Base-by-base conservation (phyloP, 2,797 vertebrate genomes). In the Galago senegalensis region DNA sequence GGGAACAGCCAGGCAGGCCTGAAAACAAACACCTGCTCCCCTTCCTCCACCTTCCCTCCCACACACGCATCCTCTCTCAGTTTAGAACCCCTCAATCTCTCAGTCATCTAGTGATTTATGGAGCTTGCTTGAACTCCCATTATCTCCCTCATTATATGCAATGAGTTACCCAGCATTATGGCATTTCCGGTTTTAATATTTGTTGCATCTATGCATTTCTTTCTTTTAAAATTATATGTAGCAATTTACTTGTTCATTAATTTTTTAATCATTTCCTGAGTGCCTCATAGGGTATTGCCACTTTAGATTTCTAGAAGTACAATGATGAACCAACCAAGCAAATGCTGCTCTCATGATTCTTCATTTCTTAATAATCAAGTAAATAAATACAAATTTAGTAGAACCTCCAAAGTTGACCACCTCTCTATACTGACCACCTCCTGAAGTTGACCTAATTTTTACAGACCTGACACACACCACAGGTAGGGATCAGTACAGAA, bases 231-330 rank as follows among this genome's bases (percentile, higher is more conserved):
- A 65, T 67, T 72, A 29, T 29, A 72, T 29, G 20, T 53, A 27
- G 34, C 13, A 13, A 43, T 80, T 81, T 1, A 56, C 88, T 27
- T 58, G 17, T 53, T 60, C 17, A 27, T 49, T 46, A 75, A 20
- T 63, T 81, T 17, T 75, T 46, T 34, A 13, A 34, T 61, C 25
- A 14, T 14, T 58, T 56, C 34, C 7, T 27, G 29, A 73, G 43
- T 18, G 0, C 16, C 37, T 46, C 8, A 13, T 5, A 0, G 6
- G 23, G 17, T 4, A 65, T 7, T 31, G 21, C 6, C 17, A 56
- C 25, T 23, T 3, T 49, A 17, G 21, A 5, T 75, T 61, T 56
- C 58, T 10, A 73, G 27, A 73, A 3, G 31, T 70, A 18, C 5
- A 34, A 13, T n/a, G 14, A 85, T 31, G 16, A 90, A 87, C 20